Conservation (phyloP, 2,113 vertebrate species). For the Castor canadensis region DNA sequence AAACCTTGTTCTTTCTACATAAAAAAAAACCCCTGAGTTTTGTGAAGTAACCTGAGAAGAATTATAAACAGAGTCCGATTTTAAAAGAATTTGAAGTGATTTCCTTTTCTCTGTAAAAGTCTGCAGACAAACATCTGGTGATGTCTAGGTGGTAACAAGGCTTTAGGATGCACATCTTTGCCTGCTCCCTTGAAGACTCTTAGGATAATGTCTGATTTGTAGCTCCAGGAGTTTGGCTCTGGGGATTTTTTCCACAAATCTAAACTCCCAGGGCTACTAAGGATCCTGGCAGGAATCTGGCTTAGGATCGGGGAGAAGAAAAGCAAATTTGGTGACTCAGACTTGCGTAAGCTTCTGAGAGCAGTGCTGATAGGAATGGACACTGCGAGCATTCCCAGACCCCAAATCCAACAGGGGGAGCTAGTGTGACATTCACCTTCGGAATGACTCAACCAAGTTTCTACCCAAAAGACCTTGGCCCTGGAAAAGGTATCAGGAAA, state of each 20-base stretch:
- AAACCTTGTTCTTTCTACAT: background rate
- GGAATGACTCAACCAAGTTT: constrained; percentile 22
- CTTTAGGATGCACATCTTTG: background rate
- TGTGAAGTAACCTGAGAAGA: constrained; percentile 15
- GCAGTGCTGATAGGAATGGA: background rate
- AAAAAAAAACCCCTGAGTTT: background rate
- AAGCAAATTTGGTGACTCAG: constrained; percentile 39
- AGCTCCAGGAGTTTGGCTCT: background rate
- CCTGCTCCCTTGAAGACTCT: background rate
- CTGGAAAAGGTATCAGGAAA: constrained; percentile 1
- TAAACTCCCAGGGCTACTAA: background rate
- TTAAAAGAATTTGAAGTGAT: background rate
- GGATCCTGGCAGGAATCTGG: background rate
- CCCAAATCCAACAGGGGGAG: background rate
- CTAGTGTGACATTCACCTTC: background rate
- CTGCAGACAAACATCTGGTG: background rate
- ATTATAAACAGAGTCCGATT: background rate
- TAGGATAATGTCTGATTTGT: background rate
- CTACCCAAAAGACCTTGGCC: background rate
- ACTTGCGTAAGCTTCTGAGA: constrained; percentile 5
- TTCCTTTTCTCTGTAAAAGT: constrained; percentile 6
- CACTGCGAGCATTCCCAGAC: background rate
- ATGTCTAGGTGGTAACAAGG: background rate
- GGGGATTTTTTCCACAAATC: background rate
- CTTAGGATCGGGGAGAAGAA: background rate